These are phyloP conservation scores for Azorinus chamasolen DNA, from an alignment of 2,888 invertebrate genomes.

Conservation along the genomic window DNA sequence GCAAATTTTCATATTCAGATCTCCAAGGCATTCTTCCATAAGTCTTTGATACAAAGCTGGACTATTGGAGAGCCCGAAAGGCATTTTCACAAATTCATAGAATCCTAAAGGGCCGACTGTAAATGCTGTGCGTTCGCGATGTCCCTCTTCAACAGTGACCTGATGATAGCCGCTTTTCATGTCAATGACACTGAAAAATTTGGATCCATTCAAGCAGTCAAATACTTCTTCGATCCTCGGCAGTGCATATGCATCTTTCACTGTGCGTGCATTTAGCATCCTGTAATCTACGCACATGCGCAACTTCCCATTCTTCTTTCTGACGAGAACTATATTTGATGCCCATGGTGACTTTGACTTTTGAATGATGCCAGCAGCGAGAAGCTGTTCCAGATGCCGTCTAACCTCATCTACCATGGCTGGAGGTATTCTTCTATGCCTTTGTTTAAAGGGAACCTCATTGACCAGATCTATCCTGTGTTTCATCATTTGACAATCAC, in stretches of 20 bases:
- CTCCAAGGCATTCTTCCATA: constrained; percentile 44
- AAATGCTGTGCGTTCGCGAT: constrained; percentile 25
- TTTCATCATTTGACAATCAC: constrained; percentile 5
- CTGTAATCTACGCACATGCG: too few species aligned
- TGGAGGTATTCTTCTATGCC: too few species aligned
- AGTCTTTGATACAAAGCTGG: constrained; percentile 51
- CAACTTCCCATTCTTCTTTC: constrained; percentile 23
- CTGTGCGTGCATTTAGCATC: constrained; percentile 9
- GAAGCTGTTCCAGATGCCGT: constrained; percentile 56
- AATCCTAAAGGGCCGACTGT: constrained; percentile 25
- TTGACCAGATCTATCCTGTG: constrained; percentile 16
- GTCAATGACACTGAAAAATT: too few species aligned
- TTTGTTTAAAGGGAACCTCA: constrained; percentile 18
- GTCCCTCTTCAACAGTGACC: constrained; percentile 14
- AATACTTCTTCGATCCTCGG: too few species aligned
- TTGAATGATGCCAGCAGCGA: constrained; percentile 23
- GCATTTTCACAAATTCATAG: constrained; percentile 11
- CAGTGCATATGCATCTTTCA: too few species aligned
- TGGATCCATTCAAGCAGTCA: too few species aligned
- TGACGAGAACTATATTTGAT: too few species aligned
- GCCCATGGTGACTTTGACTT: constrained; percentile 13
- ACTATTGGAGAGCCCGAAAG: constrained; percentile 44
- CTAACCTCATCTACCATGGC: constrained; percentile 21
- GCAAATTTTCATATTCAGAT: constrained; percentile 28
- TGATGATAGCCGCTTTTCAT: constrained; percentile 28